Conservation (phyloP, 2,797 vertebrate species). For the Triplophysa yarkandensis region DNA sequence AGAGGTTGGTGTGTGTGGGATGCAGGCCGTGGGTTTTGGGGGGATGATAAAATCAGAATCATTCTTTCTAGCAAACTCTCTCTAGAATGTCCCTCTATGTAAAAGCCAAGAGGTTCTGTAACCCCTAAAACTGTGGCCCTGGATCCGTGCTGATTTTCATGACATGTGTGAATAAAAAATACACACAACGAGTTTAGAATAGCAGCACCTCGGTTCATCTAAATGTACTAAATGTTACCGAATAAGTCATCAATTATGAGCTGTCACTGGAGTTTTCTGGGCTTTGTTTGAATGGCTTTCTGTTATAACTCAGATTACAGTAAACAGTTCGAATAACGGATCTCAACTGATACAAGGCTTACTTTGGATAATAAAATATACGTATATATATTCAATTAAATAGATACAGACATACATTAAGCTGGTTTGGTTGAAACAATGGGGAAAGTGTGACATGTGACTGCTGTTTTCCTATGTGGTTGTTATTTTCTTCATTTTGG, state of each 20-base stretch:
- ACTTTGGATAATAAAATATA: not conserved
- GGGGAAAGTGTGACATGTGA: not conserved
- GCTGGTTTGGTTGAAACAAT: not conserved
- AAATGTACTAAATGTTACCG: conserved; percentile 44
- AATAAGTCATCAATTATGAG: conserved; percentile 48
- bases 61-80: conserved; percentile 68
- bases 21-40: conserved; percentile 45
- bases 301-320: conserved; percentile 23
- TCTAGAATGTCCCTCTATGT: conserved; percentile 72
- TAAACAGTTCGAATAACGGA: conserved; percentile 12
- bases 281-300: conserved; percentile 17
- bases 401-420: not conserved
- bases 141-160: conserved; percentile 35
- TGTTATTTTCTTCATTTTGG: conserved; percentile 16
- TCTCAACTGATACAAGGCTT: not conserved
- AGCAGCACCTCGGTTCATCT: conserved; percentile 45
- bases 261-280: conserved; percentile 20
- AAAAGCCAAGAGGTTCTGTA: conserved; percentile 50
- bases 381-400: not conserved
- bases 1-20: conserved; percentile 42
- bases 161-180: conserved; percentile 46
- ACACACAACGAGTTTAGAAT: conserved; percentile 35
- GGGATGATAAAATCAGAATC: conserved; percentile 76
- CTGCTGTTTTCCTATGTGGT: not conserved
- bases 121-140: conserved; percentile 25